A percentile compares a stretch with the other conserved stretches of the same genome.
These are phyloP conservation scores for Gobio gobio DNA, from an alignment of 2,113 vertebrate genomes.

Conservation along the genomic window DNA sequence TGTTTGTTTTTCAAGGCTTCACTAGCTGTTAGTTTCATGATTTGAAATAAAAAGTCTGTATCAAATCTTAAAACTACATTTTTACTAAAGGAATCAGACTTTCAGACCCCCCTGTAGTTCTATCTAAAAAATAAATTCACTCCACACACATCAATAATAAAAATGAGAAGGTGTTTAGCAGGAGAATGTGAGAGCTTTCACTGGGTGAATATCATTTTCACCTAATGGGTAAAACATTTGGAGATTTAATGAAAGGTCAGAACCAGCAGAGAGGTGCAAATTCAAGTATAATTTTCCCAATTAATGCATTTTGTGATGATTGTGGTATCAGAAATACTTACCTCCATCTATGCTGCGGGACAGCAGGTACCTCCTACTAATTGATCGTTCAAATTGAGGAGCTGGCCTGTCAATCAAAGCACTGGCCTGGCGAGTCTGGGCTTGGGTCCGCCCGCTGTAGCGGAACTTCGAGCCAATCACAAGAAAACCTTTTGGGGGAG, in stretches of 20 bases:
- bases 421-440: conserved; percentile 95
- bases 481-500: conserved; percentile 95
- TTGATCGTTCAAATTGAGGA: conserved; percentile 94
- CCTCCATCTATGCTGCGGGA: conserved; percentile 97
- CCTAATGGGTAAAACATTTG: no score
- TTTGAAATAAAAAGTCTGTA: background rate
- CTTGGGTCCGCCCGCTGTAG: conserved; percentile 96
- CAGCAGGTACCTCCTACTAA: conserved; percentile 96
- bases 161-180: background rate
- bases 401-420: conserved; percentile 95
- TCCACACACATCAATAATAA: background rate
- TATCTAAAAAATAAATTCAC: background rate
- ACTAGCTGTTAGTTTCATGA: background rate
- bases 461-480: conserved; percentile 99
- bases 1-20: background rate
- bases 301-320: background rate
- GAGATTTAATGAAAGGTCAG: background rate
- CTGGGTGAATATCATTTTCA: no score
- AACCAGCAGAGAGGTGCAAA: background rate
- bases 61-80: background rate
- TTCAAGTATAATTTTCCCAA: background rate
- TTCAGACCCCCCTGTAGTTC: background rate
- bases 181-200: background rate
- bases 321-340: conserved; percentile 57
- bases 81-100: background rate